phyloP scores from a whole-genome alignment of 1,140 invertebrate genomes.

The Parasteatoda tepidariorum region DNA sequence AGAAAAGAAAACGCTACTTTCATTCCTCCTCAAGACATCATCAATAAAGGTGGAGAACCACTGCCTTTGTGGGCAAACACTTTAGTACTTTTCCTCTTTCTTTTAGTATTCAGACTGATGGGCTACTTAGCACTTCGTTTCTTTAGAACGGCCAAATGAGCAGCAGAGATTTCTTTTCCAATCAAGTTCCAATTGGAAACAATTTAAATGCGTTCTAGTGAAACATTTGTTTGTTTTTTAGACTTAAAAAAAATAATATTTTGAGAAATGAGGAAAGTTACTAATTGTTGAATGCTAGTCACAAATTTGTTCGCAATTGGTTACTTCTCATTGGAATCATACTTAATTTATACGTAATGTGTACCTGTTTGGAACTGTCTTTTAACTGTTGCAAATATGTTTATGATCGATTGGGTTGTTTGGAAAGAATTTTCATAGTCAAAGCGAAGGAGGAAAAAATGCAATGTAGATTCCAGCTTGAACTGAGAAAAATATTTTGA shows the following conservation, averaged over 20 bases:
- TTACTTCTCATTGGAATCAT: neutral
- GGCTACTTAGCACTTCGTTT: constrained; percentile 82
- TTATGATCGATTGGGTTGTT: neutral
- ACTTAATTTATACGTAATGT: neutral
- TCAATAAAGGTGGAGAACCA: constrained; percentile 69
- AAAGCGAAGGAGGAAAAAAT: neutral
- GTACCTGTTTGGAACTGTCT: neutral
- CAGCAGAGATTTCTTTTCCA: no score
- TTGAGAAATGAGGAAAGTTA: neutral
- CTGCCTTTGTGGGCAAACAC: constrained; percentile 82
- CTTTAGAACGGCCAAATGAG: constrained; percentile 74
- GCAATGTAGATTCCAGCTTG: neutral
- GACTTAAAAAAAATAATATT: neutral
- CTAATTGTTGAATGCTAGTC: neutral
- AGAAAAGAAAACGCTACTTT: constrained; percentile 73
- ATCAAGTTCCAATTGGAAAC: no score
- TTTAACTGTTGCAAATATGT: neutral
- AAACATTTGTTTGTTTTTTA: no score
- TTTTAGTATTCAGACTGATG: constrained; percentile 79
- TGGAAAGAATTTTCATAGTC: neutral
- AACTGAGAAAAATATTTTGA: no score
- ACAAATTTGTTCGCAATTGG: neutral
- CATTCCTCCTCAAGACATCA: constrained; percentile 77
- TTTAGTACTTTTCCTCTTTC: constrained; percentile 77
- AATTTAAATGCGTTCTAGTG: no score